Evolutionary conservation across 1,140 invertebrate genomes (phyloP), one percentile per base, ranked within the genome.

Genomic region (Pseudomyrmex dendroicus): DNA sequence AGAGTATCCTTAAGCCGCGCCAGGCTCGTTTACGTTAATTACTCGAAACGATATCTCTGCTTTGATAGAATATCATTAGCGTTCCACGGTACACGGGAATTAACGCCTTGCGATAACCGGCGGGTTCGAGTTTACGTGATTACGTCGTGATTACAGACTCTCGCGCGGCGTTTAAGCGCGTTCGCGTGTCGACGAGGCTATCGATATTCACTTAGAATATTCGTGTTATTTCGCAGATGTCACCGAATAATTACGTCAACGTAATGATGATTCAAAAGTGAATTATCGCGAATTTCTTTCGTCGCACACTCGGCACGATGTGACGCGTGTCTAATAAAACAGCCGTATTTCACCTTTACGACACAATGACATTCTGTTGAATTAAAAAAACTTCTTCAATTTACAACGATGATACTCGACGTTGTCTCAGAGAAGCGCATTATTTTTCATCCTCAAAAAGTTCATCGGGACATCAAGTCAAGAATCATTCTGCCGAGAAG

Each of bases 11-110:
- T 50, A 77, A 48, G 17, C 52, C 17, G n/a, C 15, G 25, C 61
- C 61, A 15, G 35, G 17, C 52, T 64, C 61, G 61, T 83, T 84
- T 84, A 77, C 44, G 56, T 77, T 86, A 84, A 86, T 78, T 77
- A 84, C 56, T 57, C 59, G 52, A 72, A 80, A 68, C 73, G 73
- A 84, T 84, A 66, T 84, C 82, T 52, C 67, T 57, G 48, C 54
- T 74, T 70, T 56, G 83, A 84, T 82, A 68, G 59, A 82, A 70
- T 84, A 82, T 84, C 83, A 82, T 84, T 84, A 82, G 48, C 83
- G 61, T 70, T 70, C 25, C 67, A 35, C 35, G 56, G 25, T 82
- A 72, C 54, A 70, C 54, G 52, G 22, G 73, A 57, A 83, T 84
- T 84, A 84, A 68, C 76, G 62, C 64, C 74, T 46, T 17, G 13